Base-by-base conservation (phyloP, 2,888 invertebrate genomes). In the Hyppa rectilinea region DNA sequence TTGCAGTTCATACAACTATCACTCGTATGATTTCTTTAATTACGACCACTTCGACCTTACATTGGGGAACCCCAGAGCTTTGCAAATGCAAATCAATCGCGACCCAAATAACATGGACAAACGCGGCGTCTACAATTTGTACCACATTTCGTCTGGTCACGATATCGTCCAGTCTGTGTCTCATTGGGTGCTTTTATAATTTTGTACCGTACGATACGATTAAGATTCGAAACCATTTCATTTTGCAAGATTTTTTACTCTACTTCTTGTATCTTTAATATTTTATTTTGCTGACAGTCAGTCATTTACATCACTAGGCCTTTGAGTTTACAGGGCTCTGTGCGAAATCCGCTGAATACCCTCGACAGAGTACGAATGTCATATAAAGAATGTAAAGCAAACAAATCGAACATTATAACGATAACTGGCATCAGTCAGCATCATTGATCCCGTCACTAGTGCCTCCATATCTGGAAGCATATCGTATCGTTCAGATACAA, bases 71-170 rank as follows among this genome's bases (percentile, higher is more conserved):
- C 52, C 52, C 36, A 43, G 17, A 60, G 23, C 43, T 73, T 71
- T 43, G 75, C 75, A 60, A 78, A 71, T 52, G 43, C 29, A 40
- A 53, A 63, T 36, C 60, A 71, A 71, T 63, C 38, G 38, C 75
- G 72, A 73, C 75, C 74, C 58, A 38, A 73, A 83, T 77, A 75
- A 73, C 75, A 72, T 75, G 70, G 68, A 80, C 82, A 86, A 84
- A 73, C 78, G 69, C 73, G 68, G 47, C 81, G 84, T 81, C 84
- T 80, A 87, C 86, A 85, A 88, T 86, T 87, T 85, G 87, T 87
- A 87, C 83, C 84, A 84, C 77, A 81, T 87, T 83, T 78, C 68
- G 80, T 71, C 70, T 68, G 85, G 88, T 88, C 88, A 88, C 88
- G 90, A 88, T 83, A 86, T 78, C 74, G 80, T 58, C 76, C 78